Base-by-base conservation (phyloP, 2,113 vertebrate species). In the Prolemur simus region DNA sequence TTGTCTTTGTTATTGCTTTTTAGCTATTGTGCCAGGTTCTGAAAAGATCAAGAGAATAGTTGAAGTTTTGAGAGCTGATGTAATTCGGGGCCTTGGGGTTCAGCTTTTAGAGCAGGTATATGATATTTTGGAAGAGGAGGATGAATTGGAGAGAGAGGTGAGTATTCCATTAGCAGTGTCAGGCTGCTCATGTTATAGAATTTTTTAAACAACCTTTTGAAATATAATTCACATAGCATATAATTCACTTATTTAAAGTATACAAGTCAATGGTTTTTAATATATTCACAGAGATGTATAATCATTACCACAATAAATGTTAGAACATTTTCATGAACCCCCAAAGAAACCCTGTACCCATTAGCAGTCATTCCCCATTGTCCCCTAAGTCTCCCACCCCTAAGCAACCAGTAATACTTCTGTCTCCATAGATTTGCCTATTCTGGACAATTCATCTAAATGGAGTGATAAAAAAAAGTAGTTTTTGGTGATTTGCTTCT, bases 91-190 rank as follows among this genome's bases (percentile, higher is more conserved):
- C 58, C 88, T 99, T 60, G 99, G 99, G 23, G 98, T 99, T 96
- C 99, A 99, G 94, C 99, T 99, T 97, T 98, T 99, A 91, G 99
- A 99, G 97, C 98, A 98, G 97, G 99, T 98, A 1, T 98, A 99
- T 97, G 99, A 99, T 96, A 98, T 99, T 97, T 99, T 99, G 99
- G 99, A 99, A 96, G 99, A 99, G 82, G 99, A 99, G 0, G 99
- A 99, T 96, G 99, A 99, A 90, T 63, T n/a, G 0, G 98, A 99
- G 96, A 99, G 99, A 99, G 99, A 99, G 99, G 99, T 99, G 96
- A 98, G 97, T 97, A 4, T 87, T n/a, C 91, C 42, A 42, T 21
- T 34, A 81, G 54, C 66, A n/a, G 3, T 94, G 39, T 56, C 39
- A 64, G 84, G 47, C 39, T 60, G n/a, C 23, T 96, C 90, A 49